Evolutionary conservation across 2,888 invertebrate species (phyloP), one percentile per base, ranked within the genome.

Genomic region (Thelaira solivaga): DNA sequence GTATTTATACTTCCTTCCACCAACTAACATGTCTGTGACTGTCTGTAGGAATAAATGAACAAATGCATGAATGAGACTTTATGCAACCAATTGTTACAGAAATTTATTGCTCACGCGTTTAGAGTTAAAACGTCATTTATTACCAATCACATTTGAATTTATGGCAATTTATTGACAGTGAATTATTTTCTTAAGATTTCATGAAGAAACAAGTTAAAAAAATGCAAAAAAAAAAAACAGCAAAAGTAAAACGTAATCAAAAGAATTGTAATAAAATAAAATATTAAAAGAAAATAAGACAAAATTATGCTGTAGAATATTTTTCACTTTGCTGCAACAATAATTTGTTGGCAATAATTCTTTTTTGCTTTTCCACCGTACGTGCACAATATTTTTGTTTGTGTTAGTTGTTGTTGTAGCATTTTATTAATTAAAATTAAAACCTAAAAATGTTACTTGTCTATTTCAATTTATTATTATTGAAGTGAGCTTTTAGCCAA

Each of bases 91-190:
- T 74, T 78, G 74, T 78, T 78, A 53, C 36, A 74, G 41, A 69
- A 81, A 81, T 81, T 81, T 81, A 81, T 80, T 74, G 76, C 80
- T 81, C 81, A 81, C 81, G 81, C 79, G 76, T 65, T 77, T 72
- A 68, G 74, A 78, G 74, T 78, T 78, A 74, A 75, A 76, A 74
- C 80, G 80, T 80, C 81, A 80, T 81, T 81, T 81, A 81, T 80
- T 80, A 77, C 72, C 78, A 80, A 81, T 77, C 81, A 76, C 77
- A 80, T 81, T 81, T 75, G 75, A 81, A 81, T 81, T 81, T 81
- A 81, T 81, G 80, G 81, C 77, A 75, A 77, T 75, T 65, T 75
- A 77, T 65, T 77, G 81, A 81, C 81, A 76, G 71, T 81, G 81
- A 81, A 74, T 76, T 80, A 80, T 80, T 77, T 78, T 77, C 68